Conservation (phyloP, 1,140 invertebrate genomes). For the Leucophenga varia region DNA sequence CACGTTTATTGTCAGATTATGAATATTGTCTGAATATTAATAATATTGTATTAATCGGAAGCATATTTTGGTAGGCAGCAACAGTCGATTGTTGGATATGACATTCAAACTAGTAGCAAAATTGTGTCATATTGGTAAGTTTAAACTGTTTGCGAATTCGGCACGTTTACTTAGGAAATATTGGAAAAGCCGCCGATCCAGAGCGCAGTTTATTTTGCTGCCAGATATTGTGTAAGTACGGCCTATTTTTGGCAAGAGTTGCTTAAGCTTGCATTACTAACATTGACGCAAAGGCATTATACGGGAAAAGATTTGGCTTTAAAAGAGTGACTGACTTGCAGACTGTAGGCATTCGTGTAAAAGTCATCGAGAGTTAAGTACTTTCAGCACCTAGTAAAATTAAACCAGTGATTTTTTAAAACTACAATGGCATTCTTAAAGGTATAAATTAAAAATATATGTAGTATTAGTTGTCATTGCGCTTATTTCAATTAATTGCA, state of each 20-base stretch:
- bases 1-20: too few relatives aligned
- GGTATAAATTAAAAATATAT: too few relatives aligned
- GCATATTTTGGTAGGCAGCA: too few relatives aligned
- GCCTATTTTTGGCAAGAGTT: conserved; percentile 32
- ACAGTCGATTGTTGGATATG: too few relatives aligned
- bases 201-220: conserved; percentile 3
- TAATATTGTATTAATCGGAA: too few relatives aligned
- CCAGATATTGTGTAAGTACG: conserved; percentile 21
- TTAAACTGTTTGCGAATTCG: too few relatives aligned
- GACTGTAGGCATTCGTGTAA: conserved; percentile 26
- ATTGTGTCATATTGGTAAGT: too few relatives aligned
- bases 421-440: conserved; percentile 41
- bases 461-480: not conserved
- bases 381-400: not conserved
- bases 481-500: not conserved
- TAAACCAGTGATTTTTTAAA: conserved; percentile 4
- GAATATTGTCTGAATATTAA: too few relatives aligned
- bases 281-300: too few relatives aligned
- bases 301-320: conserved; percentile 14
- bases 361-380: conserved; percentile 18
- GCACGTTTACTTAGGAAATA: conserved; percentile 40
- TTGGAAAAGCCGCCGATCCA: not conserved
- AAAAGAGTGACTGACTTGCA: conserved; percentile 21
- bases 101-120: too few relatives aligned
- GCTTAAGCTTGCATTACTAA: conserved; percentile 20